Evolutionary conservation across 2,888 invertebrate species (phyloP).

Genomic region (Neoaliturus tenellus): DNA sequence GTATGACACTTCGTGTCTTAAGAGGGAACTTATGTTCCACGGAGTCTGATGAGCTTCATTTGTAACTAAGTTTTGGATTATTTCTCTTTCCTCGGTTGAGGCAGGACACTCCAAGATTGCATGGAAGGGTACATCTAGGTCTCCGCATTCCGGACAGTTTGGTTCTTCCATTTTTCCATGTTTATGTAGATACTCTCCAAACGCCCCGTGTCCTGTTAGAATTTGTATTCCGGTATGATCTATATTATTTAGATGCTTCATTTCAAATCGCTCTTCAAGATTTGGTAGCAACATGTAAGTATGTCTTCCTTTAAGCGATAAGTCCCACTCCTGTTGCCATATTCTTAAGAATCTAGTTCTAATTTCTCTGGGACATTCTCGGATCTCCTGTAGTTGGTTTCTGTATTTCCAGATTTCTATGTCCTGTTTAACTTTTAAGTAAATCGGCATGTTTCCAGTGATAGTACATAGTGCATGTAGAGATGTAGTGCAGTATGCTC

Average conservation of each 20-base stretch:
- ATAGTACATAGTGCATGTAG: not conserved
- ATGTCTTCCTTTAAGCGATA: not conserved
- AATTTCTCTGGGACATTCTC: not conserved
- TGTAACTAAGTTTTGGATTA: no score
- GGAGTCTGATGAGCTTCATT: no score
- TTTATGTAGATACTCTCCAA: not conserved
- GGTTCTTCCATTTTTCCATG: not conserved
- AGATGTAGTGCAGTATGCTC: not conserved
- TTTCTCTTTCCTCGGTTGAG: no score
- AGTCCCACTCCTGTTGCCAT: conserved; percentile 14
- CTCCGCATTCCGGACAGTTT: not conserved
- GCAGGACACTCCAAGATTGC: not conserved
- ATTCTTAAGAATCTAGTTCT: not conserved
- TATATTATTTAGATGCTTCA: not conserved
- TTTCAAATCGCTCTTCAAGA: not conserved
- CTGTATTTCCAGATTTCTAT: not conserved
- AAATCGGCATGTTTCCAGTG: not conserved
- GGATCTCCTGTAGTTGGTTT: not conserved
- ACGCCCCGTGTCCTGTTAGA: not conserved
- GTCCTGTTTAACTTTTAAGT: not conserved
- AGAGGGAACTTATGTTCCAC: no score
- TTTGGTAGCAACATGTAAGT: not conserved
- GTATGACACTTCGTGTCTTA: no score
- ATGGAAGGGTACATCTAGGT: not conserved
- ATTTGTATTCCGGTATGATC: not conserved